Evolutionary conservation across 2,888 invertebrate species (phyloP).

Genomic region (Strigamia crassipes): DNA sequence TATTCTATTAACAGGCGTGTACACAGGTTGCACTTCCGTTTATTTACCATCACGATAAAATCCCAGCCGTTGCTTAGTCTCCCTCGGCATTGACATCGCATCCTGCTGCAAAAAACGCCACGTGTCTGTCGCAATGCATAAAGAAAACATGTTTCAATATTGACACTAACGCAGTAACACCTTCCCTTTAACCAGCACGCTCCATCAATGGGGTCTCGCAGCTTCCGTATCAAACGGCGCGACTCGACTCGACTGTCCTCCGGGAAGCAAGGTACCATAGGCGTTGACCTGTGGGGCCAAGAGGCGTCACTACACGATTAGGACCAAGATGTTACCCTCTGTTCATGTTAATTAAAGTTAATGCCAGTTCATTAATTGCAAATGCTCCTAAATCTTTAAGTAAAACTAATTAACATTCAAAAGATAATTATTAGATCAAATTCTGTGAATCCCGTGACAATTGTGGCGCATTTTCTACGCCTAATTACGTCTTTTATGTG

Average conservation of each 20-base stretch:
- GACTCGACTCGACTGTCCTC: not conserved
- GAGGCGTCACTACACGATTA: not conserved
- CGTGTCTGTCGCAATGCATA: not conserved
- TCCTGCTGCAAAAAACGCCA: not conserved
- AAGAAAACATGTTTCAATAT: slow-evolving; percentile 18
- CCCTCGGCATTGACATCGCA: not conserved
- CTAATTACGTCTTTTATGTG: not conserved
- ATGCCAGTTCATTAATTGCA: slow-evolving; percentile 24
- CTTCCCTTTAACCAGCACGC: not conserved
- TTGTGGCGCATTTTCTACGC: not conserved
- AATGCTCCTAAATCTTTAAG: slow-evolving; percentile 24
- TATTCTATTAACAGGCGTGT: not conserved
- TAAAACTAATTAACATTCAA: slow-evolving; percentile 33
- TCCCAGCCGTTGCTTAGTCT: not conserved
- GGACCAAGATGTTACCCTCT: not conserved
- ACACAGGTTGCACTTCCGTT: not conserved
- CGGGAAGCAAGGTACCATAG: not conserved
- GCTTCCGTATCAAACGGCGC: not conserved
- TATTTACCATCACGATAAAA: not conserved
- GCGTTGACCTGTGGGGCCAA: not conserved
- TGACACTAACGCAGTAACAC: not conserved
- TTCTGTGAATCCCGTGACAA: not conserved
- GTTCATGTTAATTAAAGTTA: slow-evolving; percentile 12
- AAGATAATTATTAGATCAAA: slow-evolving; percentile 29
- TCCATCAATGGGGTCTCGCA: not conserved